Percentiles rank a stretch among this genome's conserved stretches.
Conservation (phyloP, 2,113 vertebrate genomes). For the Acanthisitta chloris region DNA sequence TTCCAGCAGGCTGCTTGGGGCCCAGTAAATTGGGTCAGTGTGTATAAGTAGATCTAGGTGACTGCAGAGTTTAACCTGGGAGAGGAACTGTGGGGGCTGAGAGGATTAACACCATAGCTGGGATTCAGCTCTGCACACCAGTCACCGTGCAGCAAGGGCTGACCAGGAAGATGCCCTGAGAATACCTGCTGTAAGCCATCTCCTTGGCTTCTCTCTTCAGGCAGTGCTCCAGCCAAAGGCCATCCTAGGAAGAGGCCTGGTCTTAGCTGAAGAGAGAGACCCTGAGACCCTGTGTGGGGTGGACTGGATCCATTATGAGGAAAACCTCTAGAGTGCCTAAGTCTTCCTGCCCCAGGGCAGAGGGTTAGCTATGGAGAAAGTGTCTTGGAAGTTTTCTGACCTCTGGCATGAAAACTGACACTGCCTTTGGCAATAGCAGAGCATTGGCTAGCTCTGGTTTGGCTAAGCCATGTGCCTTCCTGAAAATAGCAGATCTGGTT, state of each 20-base stretch:
- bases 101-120: not conserved
- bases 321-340: not conserved
- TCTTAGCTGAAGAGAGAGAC: not conserved
- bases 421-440: not conserved
- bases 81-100: not conserved
- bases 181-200: not conserved
- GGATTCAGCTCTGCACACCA: not conserved
- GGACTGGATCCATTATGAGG: not conserved
- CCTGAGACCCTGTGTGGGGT: not conserved
- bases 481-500: not conserved
- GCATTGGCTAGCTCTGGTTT: not conserved
- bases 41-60: not conserved
- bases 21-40: not conserved
- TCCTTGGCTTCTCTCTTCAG: not conserved
- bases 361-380: not conserved
- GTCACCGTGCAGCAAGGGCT: not conserved
- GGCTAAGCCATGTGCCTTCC: not conserved
- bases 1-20: not conserved
- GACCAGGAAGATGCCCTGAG: not conserved
- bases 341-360: not conserved
- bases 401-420: not conserved
- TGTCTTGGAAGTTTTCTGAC: not conserved
- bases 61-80: conserved; percentile 20
- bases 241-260: not conserved
- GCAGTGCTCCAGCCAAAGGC: not conserved